Base-by-base conservation (phyloP, 2,888 invertebrate species). In the Eugnorisma glareosa region DNA sequence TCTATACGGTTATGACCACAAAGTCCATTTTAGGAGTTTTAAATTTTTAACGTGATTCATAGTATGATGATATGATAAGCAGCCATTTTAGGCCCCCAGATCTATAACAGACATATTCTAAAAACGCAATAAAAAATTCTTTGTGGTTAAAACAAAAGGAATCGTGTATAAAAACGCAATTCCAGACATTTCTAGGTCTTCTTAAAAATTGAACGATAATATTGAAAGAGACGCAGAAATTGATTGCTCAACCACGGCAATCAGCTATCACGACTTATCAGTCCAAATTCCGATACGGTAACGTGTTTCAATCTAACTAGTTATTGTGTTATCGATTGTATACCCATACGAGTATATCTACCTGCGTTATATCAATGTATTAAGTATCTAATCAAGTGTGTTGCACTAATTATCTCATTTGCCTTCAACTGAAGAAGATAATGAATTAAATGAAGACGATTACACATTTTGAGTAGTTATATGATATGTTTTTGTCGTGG, bases 241-340 rank as follows among this genome's bases (percentile, higher is more conserved):
- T 67, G 80, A 87, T 86, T 83, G 78, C 78, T 85, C 71, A 81
- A 85, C 64, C n/a, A 21, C 57, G 75, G 78, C 74, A 75, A 81
- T 72, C 67, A 70, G 69, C 75, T 86, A 87, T 84, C 84, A 84
- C 48, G 75, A 75, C 67, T 84, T 84, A 83, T 83, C 82, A 83
- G 75, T 67, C 73, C 66, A 57, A 84, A 87, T 87, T 81, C 82
- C 81, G 79, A 75, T 69, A 77, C 68, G 70, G 64, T 83, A 86
- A 79, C 84, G 86, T 86, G 84, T 87, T 81, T 67, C 72, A 74
- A 69, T 81, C 40, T 75, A 66, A 37, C 67, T 57, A 76, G 73
- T 77, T 82, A 77, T 81, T 88, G 80, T 88, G 81, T 79, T 82
- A 79, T 84, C 88, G 63, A 74, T 13, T 11, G 40, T 71, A n/a